Base-by-base conservation (phyloP, 2,113 vertebrate genomes). In the Alces alces region DNA sequence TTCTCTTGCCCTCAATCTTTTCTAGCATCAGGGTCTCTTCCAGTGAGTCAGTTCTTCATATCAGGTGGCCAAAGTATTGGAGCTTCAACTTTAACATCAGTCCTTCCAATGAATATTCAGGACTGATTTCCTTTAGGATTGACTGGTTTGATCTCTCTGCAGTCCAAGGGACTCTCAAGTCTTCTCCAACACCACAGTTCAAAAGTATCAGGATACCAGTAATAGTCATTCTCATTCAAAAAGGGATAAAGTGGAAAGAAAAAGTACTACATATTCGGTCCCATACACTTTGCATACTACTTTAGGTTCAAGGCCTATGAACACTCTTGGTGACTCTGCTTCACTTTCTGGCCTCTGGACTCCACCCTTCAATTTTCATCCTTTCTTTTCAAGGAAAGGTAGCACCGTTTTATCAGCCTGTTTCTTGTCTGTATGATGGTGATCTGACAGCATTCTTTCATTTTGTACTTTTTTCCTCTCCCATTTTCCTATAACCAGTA, bases 391-490 rank as follows among this genome's bases (percentile, higher is more conserved):
- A 57, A 36, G 47, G 33, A 58, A 73, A 52, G 43, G 15, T 70
- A n/a, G 27, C 47, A 86, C 7, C 0, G 7, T 91, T 85, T 82
- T 36, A 43, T 27, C 23, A 90, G 45, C 55, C 12, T 17, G 2
- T 80, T 76, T 78, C 73, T 93, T 79, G 12, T 17, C 64, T 47
- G 1, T 52, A 39, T 54, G 54, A 50, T 5, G 45, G 57, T 36
- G 45, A 66, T 25, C 15, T 87, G 47, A 86, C 2, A 88, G 12
- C n/a, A 61, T 85, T 90, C 33, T 80, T 93, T 96, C 17, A 66
- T 88, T 73, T 96, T 36, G 60, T 79, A n/a, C 33, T 89, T 4
- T 61, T 90, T 92, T 23, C 39, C 36, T 84, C 21, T 87, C 50
- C 50, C 2, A 5, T 76, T 90, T 92, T 84, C 28, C 21, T 80